Conservation (phyloP, 2,888 invertebrate genomes). For the Tinea semifulvella region DNA sequence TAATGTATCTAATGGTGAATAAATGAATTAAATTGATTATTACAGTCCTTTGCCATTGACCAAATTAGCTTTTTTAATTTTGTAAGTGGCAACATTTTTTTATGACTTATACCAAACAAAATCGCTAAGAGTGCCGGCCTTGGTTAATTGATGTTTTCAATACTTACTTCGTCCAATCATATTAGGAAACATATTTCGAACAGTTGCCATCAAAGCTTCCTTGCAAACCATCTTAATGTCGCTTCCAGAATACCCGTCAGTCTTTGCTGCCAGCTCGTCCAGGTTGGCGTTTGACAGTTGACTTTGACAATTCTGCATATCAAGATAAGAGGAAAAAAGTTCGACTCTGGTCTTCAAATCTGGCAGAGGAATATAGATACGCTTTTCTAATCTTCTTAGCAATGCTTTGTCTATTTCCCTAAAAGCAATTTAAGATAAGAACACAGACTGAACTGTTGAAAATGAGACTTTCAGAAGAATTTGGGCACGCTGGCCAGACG, state of each 20-base stretch:
- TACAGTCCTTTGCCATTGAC: no score
- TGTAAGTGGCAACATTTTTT: no score
- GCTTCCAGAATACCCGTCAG: conserved; percentile 86
- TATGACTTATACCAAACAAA: no score
- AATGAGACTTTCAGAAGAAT: no score
- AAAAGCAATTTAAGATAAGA: no score
- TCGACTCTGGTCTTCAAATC: conserved; percentile 69
- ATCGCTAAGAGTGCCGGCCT: no score
- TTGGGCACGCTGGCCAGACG: no score
- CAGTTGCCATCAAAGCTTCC: conserved; percentile 84
- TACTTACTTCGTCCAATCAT: conserved; percentile 35
- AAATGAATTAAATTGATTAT: no score
- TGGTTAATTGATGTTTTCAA: background rate
- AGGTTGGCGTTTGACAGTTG: conserved; percentile 53
- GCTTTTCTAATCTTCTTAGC: conserved; percentile 86
- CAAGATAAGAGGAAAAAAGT: conserved; percentile 73
- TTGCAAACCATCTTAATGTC: conserved; percentile 89
- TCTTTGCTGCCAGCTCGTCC: conserved; percentile 56
- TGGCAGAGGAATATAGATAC: conserved; percentile 84
- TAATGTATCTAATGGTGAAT: no score
- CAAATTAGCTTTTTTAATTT: no score
- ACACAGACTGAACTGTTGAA: no score
- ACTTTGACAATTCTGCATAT: conserved; percentile 50
- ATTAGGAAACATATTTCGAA: conserved; percentile 69
- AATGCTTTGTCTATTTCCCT: conserved; percentile 91